Base-by-base conservation (phyloP, 2,888 invertebrate genomes). In the Subacronicta megacephala region DNA sequence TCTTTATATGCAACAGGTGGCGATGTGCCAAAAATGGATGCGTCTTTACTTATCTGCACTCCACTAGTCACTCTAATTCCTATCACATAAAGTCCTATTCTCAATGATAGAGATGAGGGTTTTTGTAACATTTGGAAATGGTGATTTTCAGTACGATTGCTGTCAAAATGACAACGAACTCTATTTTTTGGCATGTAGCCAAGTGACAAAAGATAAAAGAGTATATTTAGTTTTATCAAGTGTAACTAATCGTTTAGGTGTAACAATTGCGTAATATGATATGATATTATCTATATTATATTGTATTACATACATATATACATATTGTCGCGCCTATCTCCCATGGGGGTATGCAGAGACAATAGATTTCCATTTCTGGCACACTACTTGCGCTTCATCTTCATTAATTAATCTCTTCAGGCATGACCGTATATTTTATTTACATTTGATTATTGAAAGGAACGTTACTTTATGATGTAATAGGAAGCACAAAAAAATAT, bases 81-180 rank as follows among this genome's bases (percentile, higher is more conserved):
- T 2, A 3, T 1, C 4, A 0, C 0, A 15, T 23, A 63, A 51
- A 53, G 58, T 65, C 37, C 37, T 50, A 2, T 15, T 62, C 62
- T 2, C 7, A 23, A 18, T 50, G 9, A 18, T 12, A 15, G 5
- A 12, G 5, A 3, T 13, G 2, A 17, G 7, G 18, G 20, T 44
- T 37, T n/a, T n/a, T 52, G 10, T 33, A 13, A 42, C 40, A 15
- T 50, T 52, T 7, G 44, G 9, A 1, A 31, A 42, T 18, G 1
- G 9, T 12, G 33, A 18, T 2, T 31, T 12, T 31, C 1, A 41
- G 47, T 41, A 18, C 44, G 43, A 69, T 71, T 73, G 74, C 75
- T 72, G 62, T 72, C 58, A 55, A 81, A 82, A 81, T 75, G 83
- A 82, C 82, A 80, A 80, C 75, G 77, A 77, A 77, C 80, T 65